A percentile compares a stretch with the other conserved stretches of the same genome.
phyloP scores from a whole-genome alignment of 2,888 invertebrate species.

The Sarcophaga caerulescens region DNA sequence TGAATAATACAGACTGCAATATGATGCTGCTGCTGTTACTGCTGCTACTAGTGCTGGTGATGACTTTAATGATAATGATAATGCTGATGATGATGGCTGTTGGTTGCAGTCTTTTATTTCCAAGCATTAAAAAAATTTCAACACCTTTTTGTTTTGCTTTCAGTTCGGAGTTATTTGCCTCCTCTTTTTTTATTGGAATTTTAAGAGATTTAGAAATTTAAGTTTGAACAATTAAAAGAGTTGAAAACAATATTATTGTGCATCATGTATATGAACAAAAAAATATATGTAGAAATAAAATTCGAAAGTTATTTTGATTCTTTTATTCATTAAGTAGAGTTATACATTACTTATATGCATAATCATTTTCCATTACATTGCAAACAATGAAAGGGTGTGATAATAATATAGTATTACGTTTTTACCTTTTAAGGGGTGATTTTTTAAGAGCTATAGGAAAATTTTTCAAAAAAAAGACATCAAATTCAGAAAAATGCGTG shows the following conservation, averaged over 20 bases:
- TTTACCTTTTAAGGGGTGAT: too few species aligned
- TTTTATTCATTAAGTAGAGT: neutral
- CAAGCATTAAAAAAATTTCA: conserved; percentile 34
- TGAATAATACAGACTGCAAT: conserved; percentile 6
- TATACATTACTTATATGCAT: neutral
- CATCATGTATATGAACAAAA: neutral
- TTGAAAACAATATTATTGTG: conserved; percentile 28
- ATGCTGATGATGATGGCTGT: conserved; percentile 26
- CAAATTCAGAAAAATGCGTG: too few species aligned
- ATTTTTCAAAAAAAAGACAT: too few species aligned
- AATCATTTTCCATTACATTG: neutral
- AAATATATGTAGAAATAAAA: neutral
- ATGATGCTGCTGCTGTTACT: conserved; percentile 17
- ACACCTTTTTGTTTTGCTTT: conserved; percentile 50
- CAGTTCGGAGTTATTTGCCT: neutral
- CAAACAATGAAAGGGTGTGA: neutral
- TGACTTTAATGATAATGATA: conserved; percentile 23
- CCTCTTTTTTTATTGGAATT: neutral
- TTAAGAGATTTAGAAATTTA: conserved; percentile 32
- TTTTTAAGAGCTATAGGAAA: too few species aligned
- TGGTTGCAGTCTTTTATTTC: conserved; percentile 27
- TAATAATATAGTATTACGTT: too few species aligned
- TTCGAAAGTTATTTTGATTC: neutral
- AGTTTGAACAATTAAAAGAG: conserved; percentile 48
- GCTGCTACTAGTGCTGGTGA: conserved; percentile 1